Evolutionary conservation across 2,888 invertebrate species (phyloP), one percentile per base, ranked within the genome.

Genomic region (Trisateles emortualis): DNA sequence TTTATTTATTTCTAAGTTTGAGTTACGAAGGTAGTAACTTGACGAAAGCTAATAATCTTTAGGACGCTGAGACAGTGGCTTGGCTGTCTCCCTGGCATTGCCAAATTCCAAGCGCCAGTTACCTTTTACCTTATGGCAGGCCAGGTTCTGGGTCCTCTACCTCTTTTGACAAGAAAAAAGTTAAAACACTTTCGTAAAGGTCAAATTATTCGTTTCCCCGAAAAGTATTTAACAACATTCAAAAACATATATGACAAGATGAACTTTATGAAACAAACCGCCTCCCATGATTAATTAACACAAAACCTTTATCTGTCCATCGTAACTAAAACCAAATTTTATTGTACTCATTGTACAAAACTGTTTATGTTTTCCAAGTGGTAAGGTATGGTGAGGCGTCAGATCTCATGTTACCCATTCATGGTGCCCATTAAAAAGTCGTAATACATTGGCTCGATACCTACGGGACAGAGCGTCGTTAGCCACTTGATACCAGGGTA

Each of bases 381-480:
- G 66, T 64, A 70, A 52, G 59, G 70, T 48, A 72, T 72, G 72
- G 70, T 69, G 63, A 81, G 80, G 78, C 82, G 76, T 82, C 78
- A 74, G 80, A 78, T 86, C 87, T 91, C 90, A 80, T 72, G 86
- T 92, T 92, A 89, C 92, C 83, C 89, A 90, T 92, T 92, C 91
- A 91, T 90, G 84, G 81, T 76, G 84, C 63, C 85, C 87, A 91
- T 92, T 92, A 92, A 90, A 91, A 83, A 86, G 83, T 87, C 89
- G 87, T 92, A 90, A 90, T 72, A 45, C 55, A 54, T 47, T 38
- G 70, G 78, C 64, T 72, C 74, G 2, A 79, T 81, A 84, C 89
- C 90, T 89, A 90, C 89, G 88, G 88, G 90, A 92, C 92, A 92
- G 91, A 82, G 81, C 74, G 78, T 91, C 92, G 90, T 92, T 92